Evolutionary conservation across 2,888 invertebrate genomes (phyloP), one percentile per base, ranked within the genome.

Genomic region (Sceliomorpha sp.): DNA sequence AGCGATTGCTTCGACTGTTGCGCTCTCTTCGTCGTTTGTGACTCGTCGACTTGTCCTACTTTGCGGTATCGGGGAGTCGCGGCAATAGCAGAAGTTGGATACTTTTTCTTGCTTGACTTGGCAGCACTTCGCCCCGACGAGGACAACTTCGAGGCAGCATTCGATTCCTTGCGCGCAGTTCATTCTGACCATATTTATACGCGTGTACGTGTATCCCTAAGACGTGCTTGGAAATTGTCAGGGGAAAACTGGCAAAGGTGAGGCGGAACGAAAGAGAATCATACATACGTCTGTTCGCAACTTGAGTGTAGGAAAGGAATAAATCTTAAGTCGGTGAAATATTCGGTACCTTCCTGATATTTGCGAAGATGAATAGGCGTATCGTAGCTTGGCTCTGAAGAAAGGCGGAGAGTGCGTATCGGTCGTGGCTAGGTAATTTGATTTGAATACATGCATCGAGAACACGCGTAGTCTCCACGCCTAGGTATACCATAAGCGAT

Each of bases 361-460:
- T n/a, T n/a, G n/a, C n/a, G n/a, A n/a, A n/a, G n/a, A n/a, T n/a
- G n/a, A n/a, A n/a, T n/a, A n/a, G n/a, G n/a, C n/a, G n/a, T n/a
- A n/a, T n/a, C n/a, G n/a, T n/a, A 39, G 45, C 31, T 15, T 7
- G 12, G 7, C 5, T 17, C 8, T 1, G 24, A 31, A 26, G 26
- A 48, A 48, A 36, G 26, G 24, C 20, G 15, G 13, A 31, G 29
- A n/a, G 8, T 8, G 8, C 10, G 7, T n/a, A 15, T 7, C 9
- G 27, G 26, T 20, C 47, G 37, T 34, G 31, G 10, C 12, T 14
- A 27, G 31, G 24, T 62, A 47, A 62, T 62, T 47, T 39, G 47
- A 53, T 55, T 47, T 55, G 40, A 53, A 47, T 62, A 24, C 53
- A 29, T 40, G 39, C 48, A 62, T 62, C 51, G 31, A 44, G 36